These are phyloP conservation scores for Malacoraja senta DNA, from an alignment of 2,797 vertebrate genomes.

Conservation along the genomic window DNA sequence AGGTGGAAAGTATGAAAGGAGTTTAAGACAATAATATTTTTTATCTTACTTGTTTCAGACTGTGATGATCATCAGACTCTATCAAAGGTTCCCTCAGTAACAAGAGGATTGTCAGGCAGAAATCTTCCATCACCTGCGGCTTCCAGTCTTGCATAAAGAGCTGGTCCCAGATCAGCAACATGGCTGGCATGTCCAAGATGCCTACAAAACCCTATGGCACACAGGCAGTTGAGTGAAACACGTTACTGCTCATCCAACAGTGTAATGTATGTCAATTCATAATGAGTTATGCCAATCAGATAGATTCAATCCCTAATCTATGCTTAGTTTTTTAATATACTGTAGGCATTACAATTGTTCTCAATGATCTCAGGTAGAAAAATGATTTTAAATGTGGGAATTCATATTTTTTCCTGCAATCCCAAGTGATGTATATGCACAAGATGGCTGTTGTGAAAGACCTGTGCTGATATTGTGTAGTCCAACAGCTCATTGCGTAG, in stretches of 20 bases:
- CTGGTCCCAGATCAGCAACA: constrained; percentile 48
- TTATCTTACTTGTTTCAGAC: constrained; percentile 41
- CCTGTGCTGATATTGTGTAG: background rate
- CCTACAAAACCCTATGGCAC: constrained; percentile 44
- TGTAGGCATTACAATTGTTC: background rate
- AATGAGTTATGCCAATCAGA: background rate
- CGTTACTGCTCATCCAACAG: background rate
- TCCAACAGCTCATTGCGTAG: background rate
- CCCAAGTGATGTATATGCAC: background rate
- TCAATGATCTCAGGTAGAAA: background rate
- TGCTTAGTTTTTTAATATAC: background rate
- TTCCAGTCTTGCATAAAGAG: constrained; percentile 46
- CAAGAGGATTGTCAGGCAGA: constrained; percentile 45
- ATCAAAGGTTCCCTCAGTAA: constrained; percentile 46
- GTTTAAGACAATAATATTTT: background rate
- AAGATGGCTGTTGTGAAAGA: background rate
- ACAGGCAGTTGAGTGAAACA: background rate
- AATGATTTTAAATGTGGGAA: background rate
- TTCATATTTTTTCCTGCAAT: background rate
- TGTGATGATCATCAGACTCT: constrained; percentile 42
- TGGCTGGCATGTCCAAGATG: constrained; percentile 43
- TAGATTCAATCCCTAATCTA: background rate
- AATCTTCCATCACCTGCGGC: constrained; percentile 43
- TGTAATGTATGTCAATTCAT: background rate
- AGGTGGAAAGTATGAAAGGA: background rate